Conservation (phyloP, 2,113 vertebrate genomes). For the Brachyistius frenatus region DNA sequence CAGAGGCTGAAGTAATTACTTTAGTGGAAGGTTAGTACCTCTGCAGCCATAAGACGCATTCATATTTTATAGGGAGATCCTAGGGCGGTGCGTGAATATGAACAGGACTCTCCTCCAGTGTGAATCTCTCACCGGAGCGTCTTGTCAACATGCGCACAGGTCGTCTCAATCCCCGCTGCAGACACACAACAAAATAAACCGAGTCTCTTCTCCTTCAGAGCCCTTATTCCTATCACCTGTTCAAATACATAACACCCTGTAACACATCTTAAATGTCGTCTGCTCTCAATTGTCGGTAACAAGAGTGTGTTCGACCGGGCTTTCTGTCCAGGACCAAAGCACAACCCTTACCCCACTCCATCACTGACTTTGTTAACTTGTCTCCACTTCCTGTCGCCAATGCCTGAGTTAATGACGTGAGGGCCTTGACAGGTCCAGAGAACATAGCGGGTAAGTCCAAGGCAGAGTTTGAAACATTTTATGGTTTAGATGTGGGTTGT, state of each 20-base stretch:
- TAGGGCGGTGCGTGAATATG: conserved; percentile 48
- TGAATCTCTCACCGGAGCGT: conserved; percentile 35
- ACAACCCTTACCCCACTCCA: not conserved
- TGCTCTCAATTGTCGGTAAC: not conserved
- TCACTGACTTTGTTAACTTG: not conserved
- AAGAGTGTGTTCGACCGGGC: not conserved
- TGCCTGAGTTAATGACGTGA: not conserved
- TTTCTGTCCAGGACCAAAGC: not conserved
- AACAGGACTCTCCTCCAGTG: conserved; percentile 44
- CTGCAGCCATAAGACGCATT: conserved; percentile 62
- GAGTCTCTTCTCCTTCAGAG: not conserved
- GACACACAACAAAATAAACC: conserved; percentile 15
- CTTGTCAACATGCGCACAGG: conserved; percentile 3
- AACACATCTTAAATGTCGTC: not conserved
- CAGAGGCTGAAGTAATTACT: conserved; percentile 65
- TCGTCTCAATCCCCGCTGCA: conserved; percentile 9
- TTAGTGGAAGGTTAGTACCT: conserved; percentile 56
- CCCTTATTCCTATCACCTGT: not conserved
- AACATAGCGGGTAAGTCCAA: not conserved
- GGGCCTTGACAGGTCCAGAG: not conserved
- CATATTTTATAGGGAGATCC: conserved; percentile 75
- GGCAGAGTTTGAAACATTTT: not conserved
- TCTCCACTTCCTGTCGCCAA: not conserved
- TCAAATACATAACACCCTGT: not conserved
- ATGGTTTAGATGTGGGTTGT: not conserved